These are phyloP conservation scores for Xylocopa sonorina DNA, from an alignment of 1,140 invertebrate genomes.

Conservation along the genomic window DNA sequence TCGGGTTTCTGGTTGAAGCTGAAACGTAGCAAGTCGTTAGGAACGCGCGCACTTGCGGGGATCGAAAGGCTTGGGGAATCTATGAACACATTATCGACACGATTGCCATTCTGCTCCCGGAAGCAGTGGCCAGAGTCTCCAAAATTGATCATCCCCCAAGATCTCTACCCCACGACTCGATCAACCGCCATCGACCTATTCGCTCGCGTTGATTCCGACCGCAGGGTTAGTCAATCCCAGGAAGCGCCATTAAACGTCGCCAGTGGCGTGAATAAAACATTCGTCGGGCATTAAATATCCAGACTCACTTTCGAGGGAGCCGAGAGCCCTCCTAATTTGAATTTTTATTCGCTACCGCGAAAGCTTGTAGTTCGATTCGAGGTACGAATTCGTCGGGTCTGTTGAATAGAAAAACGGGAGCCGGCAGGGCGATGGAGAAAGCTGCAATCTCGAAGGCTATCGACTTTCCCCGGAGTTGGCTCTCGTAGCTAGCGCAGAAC, in stretches of 20 bases:
- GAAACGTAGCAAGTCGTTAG: background rate
- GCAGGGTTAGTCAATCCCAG: background rate
- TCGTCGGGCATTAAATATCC: slow-evolving; percentile 10
- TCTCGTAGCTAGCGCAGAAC: slow-evolving; percentile 52
- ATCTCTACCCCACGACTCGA: background rate
- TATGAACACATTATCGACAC: background rate
- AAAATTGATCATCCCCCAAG: background rate
- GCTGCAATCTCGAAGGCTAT: slow-evolving; percentile 64
- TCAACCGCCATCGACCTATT: background rate
- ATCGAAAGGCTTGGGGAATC: background rate
- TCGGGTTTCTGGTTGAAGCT: background rate
- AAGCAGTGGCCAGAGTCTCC: background rate
- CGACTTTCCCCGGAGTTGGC: slow-evolving; percentile 64
- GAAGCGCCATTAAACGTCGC: background rate
- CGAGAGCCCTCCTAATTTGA: slow-evolving; percentile 6
- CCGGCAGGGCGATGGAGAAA: slow-evolving; percentile 14
- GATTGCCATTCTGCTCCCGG: too few relatives aligned
- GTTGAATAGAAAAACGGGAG: background rate
- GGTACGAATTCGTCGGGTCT: background rate
- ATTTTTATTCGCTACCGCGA: slow-evolving; percentile 27
- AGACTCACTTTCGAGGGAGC: slow-evolving; percentile 8
- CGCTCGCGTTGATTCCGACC: background rate
- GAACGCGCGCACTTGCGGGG: too few relatives aligned
- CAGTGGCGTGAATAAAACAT: slow-evolving; percentile 42
- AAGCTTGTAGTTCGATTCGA: background rate